A percentile compares a stretch with the other conserved stretches of the same genome.
Evolutionary conservation across 1,140 invertebrate genomes (phyloP).

Genomic region (Drosophila pectinifera): DNA sequence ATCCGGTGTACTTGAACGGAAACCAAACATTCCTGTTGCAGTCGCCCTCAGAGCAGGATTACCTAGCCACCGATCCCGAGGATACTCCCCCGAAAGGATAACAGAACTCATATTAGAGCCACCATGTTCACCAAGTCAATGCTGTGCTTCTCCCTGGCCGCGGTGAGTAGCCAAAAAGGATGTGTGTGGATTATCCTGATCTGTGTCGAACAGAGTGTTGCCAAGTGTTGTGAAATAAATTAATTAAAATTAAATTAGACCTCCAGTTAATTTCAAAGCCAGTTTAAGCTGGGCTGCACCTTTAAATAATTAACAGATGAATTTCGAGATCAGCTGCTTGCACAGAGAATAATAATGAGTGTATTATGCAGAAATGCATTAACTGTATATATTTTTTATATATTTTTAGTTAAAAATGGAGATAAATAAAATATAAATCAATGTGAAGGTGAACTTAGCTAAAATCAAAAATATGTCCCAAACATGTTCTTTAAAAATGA

Average conservation of each 20-base stretch:
- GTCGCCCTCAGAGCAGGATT: slow-evolving; percentile 68
- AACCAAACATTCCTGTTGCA: slow-evolving; percentile 84
- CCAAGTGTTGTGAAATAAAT: slow-evolving; percentile 5
- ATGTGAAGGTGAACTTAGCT: background rate
- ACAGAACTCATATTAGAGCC: slow-evolving; percentile 9
- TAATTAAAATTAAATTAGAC: background rate
- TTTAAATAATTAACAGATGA: slow-evolving; percentile 24
- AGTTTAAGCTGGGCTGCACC: slow-evolving; percentile 21
- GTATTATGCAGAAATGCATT: background rate
- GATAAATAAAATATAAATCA: background rate
- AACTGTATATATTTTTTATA: background rate
- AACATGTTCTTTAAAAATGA: background rate
- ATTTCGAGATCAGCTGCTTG: slow-evolving; percentile 10
- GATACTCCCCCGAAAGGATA: slow-evolving; percentile 36
- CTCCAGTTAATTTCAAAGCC: background rate
- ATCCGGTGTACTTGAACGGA: slow-evolving; percentile 63
- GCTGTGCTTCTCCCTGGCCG: slow-evolving; percentile 65
- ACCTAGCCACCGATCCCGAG: slow-evolving; percentile 33
- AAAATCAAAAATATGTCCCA: background rate
- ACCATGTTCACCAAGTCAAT: slow-evolving; percentile 73
- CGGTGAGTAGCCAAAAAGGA: slow-evolving; percentile 65
- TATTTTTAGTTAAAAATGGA: too few species aligned
- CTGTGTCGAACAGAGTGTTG: slow-evolving; percentile 17
- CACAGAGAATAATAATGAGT: background rate
- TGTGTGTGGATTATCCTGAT: slow-evolving; percentile 20